Conservation (phyloP, 2,797 vertebrate genomes). For the Danio tinwini region DNA sequence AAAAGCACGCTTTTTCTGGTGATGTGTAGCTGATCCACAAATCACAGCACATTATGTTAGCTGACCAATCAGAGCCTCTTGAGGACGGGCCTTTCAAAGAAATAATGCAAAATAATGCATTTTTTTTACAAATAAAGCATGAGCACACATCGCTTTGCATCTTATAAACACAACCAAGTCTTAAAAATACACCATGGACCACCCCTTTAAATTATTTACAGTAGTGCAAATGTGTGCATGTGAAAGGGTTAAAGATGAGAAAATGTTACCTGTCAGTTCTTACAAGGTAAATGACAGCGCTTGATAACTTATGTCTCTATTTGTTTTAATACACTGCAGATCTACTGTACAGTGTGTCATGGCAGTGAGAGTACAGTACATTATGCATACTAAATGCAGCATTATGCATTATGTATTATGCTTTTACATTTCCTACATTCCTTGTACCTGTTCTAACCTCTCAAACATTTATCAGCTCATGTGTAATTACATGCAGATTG, state of each 20-base stretch:
- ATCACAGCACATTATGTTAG: no score
- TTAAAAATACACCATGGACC: no score
- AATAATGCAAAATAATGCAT: no score
- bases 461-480: neutral
- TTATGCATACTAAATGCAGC: neutral
- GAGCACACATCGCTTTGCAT: no score
- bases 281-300: slow-evolving; percentile 37
- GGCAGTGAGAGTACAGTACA: neutral
- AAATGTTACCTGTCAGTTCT: slow-evolving; percentile 45
- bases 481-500: slow-evolving; percentile 1
- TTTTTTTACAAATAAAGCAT: no score
- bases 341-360: neutral
- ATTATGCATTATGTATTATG: no score
- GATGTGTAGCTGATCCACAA: no score
- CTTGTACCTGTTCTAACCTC: slow-evolving; percentile 7
- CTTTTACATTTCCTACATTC: neutral
- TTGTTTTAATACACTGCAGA: slow-evolving; percentile 21
- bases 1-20: no score
- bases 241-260: slow-evolving; percentile 21
- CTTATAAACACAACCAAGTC: no score
- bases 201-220: no score
- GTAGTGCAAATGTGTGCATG: neutral
- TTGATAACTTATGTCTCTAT: slow-evolving; percentile 42
- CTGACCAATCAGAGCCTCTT: no score
- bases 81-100: no score